These are phyloP conservation scores for Leptinotarsa undecemlineata DNA, from an alignment of 1,140 invertebrate species.

Conservation along the genomic window DNA sequence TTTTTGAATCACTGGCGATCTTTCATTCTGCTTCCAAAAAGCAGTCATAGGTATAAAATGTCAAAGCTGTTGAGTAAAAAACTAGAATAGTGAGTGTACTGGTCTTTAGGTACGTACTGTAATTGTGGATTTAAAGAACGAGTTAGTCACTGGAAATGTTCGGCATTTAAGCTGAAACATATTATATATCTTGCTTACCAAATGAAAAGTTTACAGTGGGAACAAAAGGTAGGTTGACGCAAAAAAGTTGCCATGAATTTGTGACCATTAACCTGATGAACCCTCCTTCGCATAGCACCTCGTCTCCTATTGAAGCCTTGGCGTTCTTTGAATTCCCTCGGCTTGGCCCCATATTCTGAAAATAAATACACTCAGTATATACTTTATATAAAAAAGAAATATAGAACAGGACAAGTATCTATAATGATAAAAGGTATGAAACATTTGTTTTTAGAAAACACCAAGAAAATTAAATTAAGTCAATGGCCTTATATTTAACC, in stretches of 20 bases:
- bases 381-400: too few relatives aligned
- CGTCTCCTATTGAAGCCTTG: slow-evolving; percentile 90
- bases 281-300: slow-evolving; percentile 90
- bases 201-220: slow-evolving; percentile 96
- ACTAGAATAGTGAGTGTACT: too few relatives aligned
- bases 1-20: too few relatives aligned
- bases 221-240: slow-evolving; percentile 98
- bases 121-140: background rate
- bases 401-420: too few relatives aligned
- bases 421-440: too few relatives aligned
- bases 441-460: too few relatives aligned
- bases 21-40: too few relatives aligned
- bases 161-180: background rate
- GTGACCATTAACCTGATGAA: slow-evolving; percentile 97
- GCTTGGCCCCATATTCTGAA: slow-evolving; percentile 56
- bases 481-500: too few relatives aligned
- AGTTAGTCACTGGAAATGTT: slow-evolving; percentile 14
- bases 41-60: too few relatives aligned
- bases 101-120: too few relatives aligned
- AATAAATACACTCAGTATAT: background rate
- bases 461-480: too few relatives aligned
- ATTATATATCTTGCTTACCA: slow-evolving; percentile 69
- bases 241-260: slow-evolving; percentile 99
- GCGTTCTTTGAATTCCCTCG: slow-evolving; percentile 90
- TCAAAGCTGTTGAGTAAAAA: too few relatives aligned